Evolutionary conservation across 2,888 invertebrate species (phyloP).

Genomic region (Boloria selene): DNA sequence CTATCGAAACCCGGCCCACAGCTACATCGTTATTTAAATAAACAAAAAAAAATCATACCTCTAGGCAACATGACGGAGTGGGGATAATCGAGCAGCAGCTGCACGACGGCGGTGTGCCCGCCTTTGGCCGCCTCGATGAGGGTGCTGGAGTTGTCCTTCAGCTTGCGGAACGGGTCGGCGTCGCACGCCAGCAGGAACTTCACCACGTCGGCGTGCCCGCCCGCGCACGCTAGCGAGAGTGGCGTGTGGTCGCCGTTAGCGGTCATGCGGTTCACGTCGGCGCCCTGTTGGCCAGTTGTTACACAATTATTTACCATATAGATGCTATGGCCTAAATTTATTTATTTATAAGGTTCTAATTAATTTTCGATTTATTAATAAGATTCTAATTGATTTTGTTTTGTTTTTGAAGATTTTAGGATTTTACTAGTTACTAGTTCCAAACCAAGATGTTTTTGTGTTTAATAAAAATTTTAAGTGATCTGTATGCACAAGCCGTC

Average conservation of each 20-base stretch:
- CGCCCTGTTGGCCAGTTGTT: conserved; percentile 53
- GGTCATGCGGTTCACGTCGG: conserved; percentile 85
- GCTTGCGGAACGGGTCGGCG: conserved; percentile 97
- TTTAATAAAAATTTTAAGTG: no score
- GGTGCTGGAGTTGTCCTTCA: conserved; percentile 99
- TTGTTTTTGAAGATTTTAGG: no score
- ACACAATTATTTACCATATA: no score
- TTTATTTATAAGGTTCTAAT: no score
- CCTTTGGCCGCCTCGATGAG: conserved; percentile 99
- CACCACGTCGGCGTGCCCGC: conserved; percentile 96
- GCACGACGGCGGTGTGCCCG: conserved; percentile 97
- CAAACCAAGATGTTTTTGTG: no score
- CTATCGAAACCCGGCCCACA: no score
- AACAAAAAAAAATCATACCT: conserved; percentile 47
- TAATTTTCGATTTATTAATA: no score
- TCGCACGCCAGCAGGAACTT: conserved; percentile 94
- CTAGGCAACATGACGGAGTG: conserved; percentile 90
- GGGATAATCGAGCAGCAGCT: conserved; percentile 96
- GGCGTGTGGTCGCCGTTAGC: conserved; percentile 99
- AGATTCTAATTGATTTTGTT: no score
- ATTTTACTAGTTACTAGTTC: no score
- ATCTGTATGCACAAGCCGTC: no score
- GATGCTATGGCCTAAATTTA: no score
- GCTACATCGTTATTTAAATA: no score
- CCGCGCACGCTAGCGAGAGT: conserved; percentile 96